Conservation (phyloP, 2,113 vertebrate genomes). For the Urocolius indicus region DNA sequence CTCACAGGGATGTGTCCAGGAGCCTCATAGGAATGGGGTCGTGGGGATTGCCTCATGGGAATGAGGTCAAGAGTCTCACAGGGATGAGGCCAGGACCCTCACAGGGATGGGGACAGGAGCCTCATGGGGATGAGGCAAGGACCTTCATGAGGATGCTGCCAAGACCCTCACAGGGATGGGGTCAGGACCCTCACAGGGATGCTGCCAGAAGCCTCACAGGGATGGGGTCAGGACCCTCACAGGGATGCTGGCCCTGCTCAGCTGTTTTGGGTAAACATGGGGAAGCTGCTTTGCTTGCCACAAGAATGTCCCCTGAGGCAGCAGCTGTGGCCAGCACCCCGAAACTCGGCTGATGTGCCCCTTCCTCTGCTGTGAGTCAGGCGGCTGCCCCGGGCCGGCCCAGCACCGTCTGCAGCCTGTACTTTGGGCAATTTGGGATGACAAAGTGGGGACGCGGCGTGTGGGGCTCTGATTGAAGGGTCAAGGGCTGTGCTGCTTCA, state of each 20-base stretch:
- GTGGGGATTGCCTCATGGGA: too few relatives aligned
- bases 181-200: too few relatives aligned
- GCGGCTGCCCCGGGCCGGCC: not conserved
- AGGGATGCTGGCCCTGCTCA: not conserved
- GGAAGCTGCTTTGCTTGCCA: not conserved
- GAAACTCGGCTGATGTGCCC: slow-evolving; percentile 19
- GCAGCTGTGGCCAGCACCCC: rapidly evolving
- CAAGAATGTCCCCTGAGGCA: not conserved
- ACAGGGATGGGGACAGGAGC: too few relatives aligned
- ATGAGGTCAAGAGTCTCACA: too few relatives aligned
- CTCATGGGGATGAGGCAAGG: too few relatives aligned
- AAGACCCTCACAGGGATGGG: too few relatives aligned
- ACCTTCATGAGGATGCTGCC: too few relatives aligned
- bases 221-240: too few relatives aligned
- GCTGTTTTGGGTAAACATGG: not conserved
- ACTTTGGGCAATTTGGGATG: slow-evolving; percentile 48
- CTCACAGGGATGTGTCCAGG: not conserved
- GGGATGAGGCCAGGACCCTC: too few relatives aligned
- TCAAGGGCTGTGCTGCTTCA: rapidly evolving
- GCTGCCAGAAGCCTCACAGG: too few relatives aligned
- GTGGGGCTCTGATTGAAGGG: slow-evolving; percentile 46
- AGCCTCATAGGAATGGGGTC: too few relatives aligned
- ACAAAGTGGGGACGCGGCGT: not conserved
- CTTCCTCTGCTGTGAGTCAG: slow-evolving; percentile 2
- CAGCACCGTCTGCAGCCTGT: not conserved